A percentile compares a stretch with the other conserved stretches of the same genome.
phyloP scores from a whole-genome alignment of 35 echinoderm and acorn worm genomes.

The Anneissia japonica region DNA sequence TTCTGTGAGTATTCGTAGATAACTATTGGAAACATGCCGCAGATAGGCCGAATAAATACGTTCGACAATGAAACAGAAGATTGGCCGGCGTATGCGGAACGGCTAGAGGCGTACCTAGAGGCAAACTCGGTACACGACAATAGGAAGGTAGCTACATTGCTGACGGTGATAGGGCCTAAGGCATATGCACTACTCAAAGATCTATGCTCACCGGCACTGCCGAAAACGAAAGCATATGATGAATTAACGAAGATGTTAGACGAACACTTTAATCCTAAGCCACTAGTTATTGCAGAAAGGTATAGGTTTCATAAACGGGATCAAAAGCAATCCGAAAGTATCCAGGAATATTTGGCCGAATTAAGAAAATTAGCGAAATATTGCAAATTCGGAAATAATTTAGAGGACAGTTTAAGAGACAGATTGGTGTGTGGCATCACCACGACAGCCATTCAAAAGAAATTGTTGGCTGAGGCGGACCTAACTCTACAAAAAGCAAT shows the following conservation, averaged over 20 bases:
- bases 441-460: constrained; percentile 4
- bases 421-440: constrained; percentile 20
- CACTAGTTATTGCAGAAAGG: constrained; percentile 6
- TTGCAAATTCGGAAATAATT: constrained; percentile 2
- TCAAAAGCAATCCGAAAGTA: background rate
- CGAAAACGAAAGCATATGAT: background rate
- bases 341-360: constrained; percentile 3
- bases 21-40: background rate
- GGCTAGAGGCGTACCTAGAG: background rate
- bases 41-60: background rate
- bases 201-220: background rate
- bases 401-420: constrained; percentile 4
- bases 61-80: constrained; percentile 6
- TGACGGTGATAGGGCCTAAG: constrained; percentile 23
- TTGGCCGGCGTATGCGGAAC: constrained; percentile 11
- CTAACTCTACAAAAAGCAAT: constrained; percentile 20
- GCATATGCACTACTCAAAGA: constrained; percentile 18
- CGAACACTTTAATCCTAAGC: constrained; percentile 18
- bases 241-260: background rate
- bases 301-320: constrained; percentile 1
- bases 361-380: background rate
- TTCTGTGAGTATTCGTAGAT: no score
- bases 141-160: constrained; percentile 4
- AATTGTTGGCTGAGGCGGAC: constrained; percentile 14
- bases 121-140: constrained; percentile 12